phyloP scores from a whole-genome alignment of 2,797 vertebrate species.

The Paguma larvata region DNA sequence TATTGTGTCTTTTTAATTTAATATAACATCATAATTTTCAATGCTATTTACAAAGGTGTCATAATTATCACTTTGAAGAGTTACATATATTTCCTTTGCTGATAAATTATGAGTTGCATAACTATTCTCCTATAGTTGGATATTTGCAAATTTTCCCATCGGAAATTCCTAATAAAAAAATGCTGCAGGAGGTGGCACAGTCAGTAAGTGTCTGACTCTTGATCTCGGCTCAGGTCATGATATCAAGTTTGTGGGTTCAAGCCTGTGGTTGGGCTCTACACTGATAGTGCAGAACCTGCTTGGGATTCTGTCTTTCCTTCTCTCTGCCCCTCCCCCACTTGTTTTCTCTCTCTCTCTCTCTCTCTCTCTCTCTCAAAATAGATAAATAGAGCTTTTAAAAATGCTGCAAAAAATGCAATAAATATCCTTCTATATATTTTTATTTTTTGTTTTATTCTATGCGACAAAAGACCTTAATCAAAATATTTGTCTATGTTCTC shows the following conservation, averaged over 20 bases:
- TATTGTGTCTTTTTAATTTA: slow-evolving; percentile 11
- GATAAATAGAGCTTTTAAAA: background rate
- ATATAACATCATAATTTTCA: background rate
- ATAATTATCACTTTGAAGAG: background rate
- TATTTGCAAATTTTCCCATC: background rate
- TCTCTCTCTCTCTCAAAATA: too few relatives aligned
- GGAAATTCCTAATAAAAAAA: background rate
- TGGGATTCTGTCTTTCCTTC: too few relatives aligned
- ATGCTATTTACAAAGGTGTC: background rate
- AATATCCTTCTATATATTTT: background rate
- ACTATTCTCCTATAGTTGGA: background rate
- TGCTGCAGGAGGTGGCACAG: background rate
- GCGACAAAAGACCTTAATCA: background rate
- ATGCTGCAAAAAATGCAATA: background rate
- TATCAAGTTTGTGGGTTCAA: too few relatives aligned
- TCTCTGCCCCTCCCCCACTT: too few relatives aligned
- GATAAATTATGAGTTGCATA: background rate
- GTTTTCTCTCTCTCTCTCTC: too few relatives aligned
- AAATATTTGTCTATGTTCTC: background rate
- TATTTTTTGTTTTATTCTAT: background rate
- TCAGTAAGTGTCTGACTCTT: too few relatives aligned
- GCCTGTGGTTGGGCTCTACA: too few relatives aligned
- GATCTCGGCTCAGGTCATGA: too few relatives aligned
- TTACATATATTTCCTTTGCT: background rate
- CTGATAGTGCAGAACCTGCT: too few relatives aligned